Evolutionary conservation across 2,888 invertebrate genomes (phyloP), one percentile per base, ranked within the genome.

Genomic region (Clunio marinus): DNA sequence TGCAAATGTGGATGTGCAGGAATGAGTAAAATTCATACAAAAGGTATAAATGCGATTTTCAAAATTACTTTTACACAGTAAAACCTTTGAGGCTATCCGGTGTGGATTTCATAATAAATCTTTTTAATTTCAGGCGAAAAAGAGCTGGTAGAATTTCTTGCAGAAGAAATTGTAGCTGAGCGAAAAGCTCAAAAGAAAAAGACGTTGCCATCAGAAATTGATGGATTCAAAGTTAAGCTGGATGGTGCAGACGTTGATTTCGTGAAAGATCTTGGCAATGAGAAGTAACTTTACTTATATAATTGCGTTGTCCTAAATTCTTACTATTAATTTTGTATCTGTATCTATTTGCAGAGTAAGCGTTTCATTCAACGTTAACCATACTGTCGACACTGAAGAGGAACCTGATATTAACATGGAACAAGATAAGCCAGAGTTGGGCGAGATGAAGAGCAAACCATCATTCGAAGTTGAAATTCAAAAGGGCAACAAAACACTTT

Each of bases 111-210:
- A 62, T 60, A 51, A 65, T 70, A 28, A 62, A 71, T 69, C 70
- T 25, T 24, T 67, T 68, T 37, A 24, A 62, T 59, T 51, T 68
- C 25, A 93, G 93, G 89, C 73, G 93, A 93, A 76, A 84, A 87
- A 72, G 93, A 94, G 75, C 81, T 98, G 62, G 88, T 92, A 0
- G 92, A 93, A 76, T 97, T 96, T 76, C 80, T 98, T 25, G 88
- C 90, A 1, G 94, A 97, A 75, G 97, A 98, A 81, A 96, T 98
- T 71, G 83, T 90, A 25, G 90, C 93, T 0, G 97, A 97, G 77
- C 88, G 90, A 72, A 91, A 93, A 76, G 86, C 89, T 1, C 89
- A 88, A 74, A 90, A 91, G 76, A 77, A 85, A 15, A 87, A 89
- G 77, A 82, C 84, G 0, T 82, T 92, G 72, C 89, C 94, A 0